phyloP scores from a whole-genome alignment of 2,797 vertebrate species.

The Glossophaga mutica region DNA sequence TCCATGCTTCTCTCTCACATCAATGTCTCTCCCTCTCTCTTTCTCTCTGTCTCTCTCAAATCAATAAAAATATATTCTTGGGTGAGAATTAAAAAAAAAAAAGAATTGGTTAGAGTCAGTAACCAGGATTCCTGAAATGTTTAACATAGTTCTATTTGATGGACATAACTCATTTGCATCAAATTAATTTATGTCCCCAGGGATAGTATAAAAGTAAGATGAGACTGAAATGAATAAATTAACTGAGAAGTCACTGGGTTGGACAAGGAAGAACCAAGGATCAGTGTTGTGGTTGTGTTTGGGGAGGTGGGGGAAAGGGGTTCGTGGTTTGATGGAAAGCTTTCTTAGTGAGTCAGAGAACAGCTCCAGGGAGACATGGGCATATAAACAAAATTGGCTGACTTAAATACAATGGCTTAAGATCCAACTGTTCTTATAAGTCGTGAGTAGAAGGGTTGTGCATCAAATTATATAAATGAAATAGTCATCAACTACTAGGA shows the following conservation, averaged over 20 bases:
- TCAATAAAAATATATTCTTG: no score
- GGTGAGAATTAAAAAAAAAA: no score
- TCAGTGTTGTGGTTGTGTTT: neutral
- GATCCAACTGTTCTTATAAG: neutral
- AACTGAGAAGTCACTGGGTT: neutral
- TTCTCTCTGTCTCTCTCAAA: no score
- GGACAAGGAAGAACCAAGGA: neutral
- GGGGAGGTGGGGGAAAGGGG: neutral
- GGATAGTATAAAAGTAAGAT: constrained; percentile 39
- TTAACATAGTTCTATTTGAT: neutral
- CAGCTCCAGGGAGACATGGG: neutral
- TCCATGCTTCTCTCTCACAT: no score
- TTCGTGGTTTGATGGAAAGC: neutral
- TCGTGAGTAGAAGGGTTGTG: neutral
- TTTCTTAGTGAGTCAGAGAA: neutral
- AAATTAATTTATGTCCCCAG: constrained; percentile 36
- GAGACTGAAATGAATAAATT: constrained; percentile 3
- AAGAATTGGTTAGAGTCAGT: neutral
- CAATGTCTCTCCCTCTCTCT: no score
- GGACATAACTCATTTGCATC: neutral
- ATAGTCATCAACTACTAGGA: neutral
- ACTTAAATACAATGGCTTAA: constrained; percentile 34
- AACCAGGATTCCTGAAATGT: constrained; percentile 28
- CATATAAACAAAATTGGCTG: constrained; percentile 19
- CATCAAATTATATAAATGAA: neutral